Evolutionary conservation across 2,888 invertebrate species (phyloP), one percentile per base, ranked within the genome.

Genomic region (Zaprionus lineosus): DNA sequence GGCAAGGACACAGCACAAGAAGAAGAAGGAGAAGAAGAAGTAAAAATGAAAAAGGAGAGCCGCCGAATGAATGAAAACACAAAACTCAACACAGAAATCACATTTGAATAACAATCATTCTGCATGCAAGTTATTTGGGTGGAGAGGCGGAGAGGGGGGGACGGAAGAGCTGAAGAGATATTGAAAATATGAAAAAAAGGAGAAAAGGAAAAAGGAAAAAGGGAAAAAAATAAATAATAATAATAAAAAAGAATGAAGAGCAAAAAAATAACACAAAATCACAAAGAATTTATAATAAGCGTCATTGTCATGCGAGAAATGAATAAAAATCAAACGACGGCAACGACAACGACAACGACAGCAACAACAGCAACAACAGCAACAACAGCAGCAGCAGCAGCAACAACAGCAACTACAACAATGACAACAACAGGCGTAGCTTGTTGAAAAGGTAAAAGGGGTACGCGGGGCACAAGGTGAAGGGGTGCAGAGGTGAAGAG

Each of bases 261-360:
- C 9, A 29, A 29, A 26, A 57, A 50, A 53, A 55, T 48, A 60
- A 70, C 71, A 74, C 66, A 76, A 82, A 85, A 84, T 86, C 84
- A 81, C 83, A 82, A 84, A 79, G 82, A 84, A 84, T 84, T 86
- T 85, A 87, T 86, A 87, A 87, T 87, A 87, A 87, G 87, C 87
- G 71, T 86, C 87, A 87, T 87, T 87, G 87, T 87, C 83, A 83
- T 81, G 77, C 75, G 75, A 81, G 83, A 79, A 75, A 83, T 83
- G 81, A 82, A 82, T 83, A 75, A 84, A 75, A 72, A 78, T 70
- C 69, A 74, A 74, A 65, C 60, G 65, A 64, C 58, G 41, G 55
- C 56, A 56, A 50, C 41, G 53, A 64, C 60, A 55, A 66, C 46
- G 60, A 53, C 57, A 43, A 36, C 48, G 15, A 28, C 48, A 66